Evolutionary conservation across 2,113 vertebrate genomes (phyloP), one percentile per base, ranked within the genome.

Genomic region (Muscicapa adusta): DNA sequence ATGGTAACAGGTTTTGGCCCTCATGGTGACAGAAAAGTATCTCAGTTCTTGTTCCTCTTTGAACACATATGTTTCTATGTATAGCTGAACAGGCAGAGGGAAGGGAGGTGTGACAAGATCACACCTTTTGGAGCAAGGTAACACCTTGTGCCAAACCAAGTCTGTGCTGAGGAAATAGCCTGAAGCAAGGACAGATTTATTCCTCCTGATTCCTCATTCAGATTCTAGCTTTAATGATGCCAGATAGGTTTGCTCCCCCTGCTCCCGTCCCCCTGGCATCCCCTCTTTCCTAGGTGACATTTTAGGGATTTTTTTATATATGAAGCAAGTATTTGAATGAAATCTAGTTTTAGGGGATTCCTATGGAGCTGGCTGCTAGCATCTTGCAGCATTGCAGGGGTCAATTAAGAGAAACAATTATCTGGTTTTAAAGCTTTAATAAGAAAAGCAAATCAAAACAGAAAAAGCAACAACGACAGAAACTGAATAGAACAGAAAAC

Each of bases 1-100:
- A 97, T 97, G 95, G 98, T 92, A 97, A 98, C 98, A 15, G 90
- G 63, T 96, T 96, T 97, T 97, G 97, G 97, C 94, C 98, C 97
- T 98, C 94, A 54, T 78, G 89, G 95, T 97, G 96, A 97, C 95
- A 97, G 97, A 92, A 96, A 97, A 97, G 96, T 97, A 81, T 96
- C 94, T 95, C 76, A 70, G 95, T 95, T 88, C 97, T 93, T 94
- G 96, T 97, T 97, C 96, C 94, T 97, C 88, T 97, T 96, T 79
- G 96, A 96, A 95, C 76, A 76, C 97, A 94, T 96, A 95, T 93
- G 96, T 96, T 98, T 15, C 92, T 88, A 96, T 68, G 94, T 97
- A 91, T 89, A 24, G 84, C 92, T 94, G 94, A 95, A 77, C 65
- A 76, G 93, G 70, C 31, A 74, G 81, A 96, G 92, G 83, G 94